Percentiles rank a stretch among this genome's conserved stretches.
Conservation (phyloP, 2,888 invertebrate species). For the Cerastis rubricosa region DNA sequence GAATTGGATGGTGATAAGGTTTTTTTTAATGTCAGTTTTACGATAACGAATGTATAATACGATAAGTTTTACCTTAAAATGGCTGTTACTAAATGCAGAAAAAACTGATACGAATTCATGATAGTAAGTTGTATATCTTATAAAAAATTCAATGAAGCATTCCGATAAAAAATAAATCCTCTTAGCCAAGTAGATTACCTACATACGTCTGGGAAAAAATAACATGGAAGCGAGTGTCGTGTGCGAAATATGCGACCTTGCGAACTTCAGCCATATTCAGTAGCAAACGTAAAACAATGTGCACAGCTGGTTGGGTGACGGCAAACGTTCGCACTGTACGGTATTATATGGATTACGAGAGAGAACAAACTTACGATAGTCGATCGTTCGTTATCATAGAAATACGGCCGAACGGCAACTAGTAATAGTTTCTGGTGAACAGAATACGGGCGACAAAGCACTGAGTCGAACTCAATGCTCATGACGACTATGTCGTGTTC, state of each 20-base stretch:
- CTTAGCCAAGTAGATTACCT: conserved; percentile 17
- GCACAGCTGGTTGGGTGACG: conserved; percentile 50
- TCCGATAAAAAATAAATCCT: conserved; percentile 29
- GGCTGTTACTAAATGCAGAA: conserved; percentile 19
- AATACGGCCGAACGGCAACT: conserved; percentile 15
- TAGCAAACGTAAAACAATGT: conserved; percentile 51
- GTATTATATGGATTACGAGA: conserved; percentile 42
- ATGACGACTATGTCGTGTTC: conserved; percentile 35
- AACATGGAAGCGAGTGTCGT: conserved; percentile 16
- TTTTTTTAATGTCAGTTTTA: background rate
- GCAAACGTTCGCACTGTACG: conserved; percentile 46
- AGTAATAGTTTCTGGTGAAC: conserved; percentile 36
- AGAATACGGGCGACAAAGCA: conserved; percentile 30
- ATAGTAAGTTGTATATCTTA: conserved; percentile 44
- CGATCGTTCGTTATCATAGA: conserved; percentile 25
- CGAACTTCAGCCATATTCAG: conserved; percentile 42
- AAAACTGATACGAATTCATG: conserved; percentile 7
- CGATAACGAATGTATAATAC: conserved; percentile 16
- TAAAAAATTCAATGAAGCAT: conserved; percentile 38
- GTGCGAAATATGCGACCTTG: conserved; percentile 45
- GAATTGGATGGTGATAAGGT: background rate
- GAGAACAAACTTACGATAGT: conserved; percentile 33
- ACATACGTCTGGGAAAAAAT: conserved; percentile 20
- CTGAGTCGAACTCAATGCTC: conserved; percentile 30
- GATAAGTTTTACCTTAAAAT: conserved; percentile 18